A percentile compares a stretch with the other conserved stretches of the same genome.
Conservation (phyloP, 2,797 vertebrate genomes). For the Melanotaenia boesemani region DNA sequence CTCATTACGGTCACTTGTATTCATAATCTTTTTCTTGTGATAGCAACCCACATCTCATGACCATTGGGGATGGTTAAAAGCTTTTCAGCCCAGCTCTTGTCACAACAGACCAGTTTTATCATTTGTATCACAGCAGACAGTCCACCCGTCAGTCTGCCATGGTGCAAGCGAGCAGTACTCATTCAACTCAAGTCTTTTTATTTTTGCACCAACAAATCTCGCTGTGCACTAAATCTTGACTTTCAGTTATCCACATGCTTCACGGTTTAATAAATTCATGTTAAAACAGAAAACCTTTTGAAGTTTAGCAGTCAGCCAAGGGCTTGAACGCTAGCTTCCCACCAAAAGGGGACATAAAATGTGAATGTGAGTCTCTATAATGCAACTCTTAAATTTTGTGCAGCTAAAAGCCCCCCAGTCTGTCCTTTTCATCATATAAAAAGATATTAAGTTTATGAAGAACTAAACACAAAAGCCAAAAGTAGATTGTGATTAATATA, state of each 20-base stretch:
- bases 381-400: background rate
- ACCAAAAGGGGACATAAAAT: background rate
- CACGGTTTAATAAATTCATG: background rate
- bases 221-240: background rate
- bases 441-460: background rate
- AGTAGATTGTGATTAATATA: slow-evolving; percentile 2
- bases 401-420: background rate
- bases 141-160: too few species aligned
- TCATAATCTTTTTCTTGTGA: too few species aligned
- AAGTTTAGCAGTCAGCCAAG: background rate
- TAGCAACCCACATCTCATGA: too few species aligned
- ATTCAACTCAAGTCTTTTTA: background rate
- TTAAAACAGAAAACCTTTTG: background rate
- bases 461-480: background rate
- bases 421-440: background rate
- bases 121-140: too few species aligned
- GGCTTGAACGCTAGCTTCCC: background rate
- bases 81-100: too few species aligned
- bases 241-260: background rate
- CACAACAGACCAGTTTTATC: too few species aligned
- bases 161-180: background rate
- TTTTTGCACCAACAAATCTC: background rate
- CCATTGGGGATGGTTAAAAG: too few species aligned
- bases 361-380: background rate
- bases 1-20: too few species aligned